These are phyloP conservation scores for Ambastaia sidthimunki DNA, from an alignment of 2,797 vertebrate species.

Conservation along the genomic window DNA sequence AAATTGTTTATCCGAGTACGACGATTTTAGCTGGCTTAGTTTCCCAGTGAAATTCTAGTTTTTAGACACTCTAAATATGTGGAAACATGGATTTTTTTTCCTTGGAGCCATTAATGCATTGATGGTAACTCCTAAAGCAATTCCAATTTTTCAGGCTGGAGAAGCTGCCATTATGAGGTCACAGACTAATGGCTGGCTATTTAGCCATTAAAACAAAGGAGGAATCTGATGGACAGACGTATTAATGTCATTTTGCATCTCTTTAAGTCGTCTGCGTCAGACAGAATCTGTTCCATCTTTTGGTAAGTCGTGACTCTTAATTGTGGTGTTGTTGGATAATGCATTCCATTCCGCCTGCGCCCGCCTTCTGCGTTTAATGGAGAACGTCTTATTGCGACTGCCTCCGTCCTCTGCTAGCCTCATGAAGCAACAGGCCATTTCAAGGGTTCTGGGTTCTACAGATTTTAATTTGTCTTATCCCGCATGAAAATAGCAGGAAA, in stretches of 20 bases:
- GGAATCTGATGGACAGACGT: slow-evolving; percentile 61
- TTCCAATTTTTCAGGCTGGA: slow-evolving; percentile 58
- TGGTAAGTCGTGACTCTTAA: neutral
- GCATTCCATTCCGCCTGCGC: slow-evolving; percentile 6
- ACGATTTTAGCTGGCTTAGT: neutral
- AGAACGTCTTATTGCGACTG: slow-evolving; percentile 13
- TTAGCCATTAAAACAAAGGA: slow-evolving; percentile 60
- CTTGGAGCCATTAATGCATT: slow-evolving; percentile 55
- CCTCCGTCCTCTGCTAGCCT: slow-evolving; percentile 21
- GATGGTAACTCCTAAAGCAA: slow-evolving; percentile 55
- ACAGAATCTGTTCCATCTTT: slow-evolving; percentile 41
- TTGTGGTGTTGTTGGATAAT: slow-evolving; percentile 19
- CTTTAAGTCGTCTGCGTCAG: slow-evolving; percentile 44
- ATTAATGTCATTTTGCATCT: slow-evolving; percentile 66
- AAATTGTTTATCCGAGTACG: slow-evolving; percentile 1
- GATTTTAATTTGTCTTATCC: slow-evolving; percentile 30
- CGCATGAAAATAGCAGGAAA: slow-evolving; percentile 24
- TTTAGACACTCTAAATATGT: neutral
- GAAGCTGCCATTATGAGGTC: slow-evolving; percentile 70
- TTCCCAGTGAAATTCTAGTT: neutral
- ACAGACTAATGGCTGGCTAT: slow-evolving; percentile 62
- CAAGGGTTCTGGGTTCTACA: slow-evolving; percentile 50
- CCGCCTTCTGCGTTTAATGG: slow-evolving; percentile 35
- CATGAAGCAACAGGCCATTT: slow-evolving; percentile 69
- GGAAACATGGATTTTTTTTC: slow-evolving; percentile 32